Conservation (phyloP, 2,113 vertebrate species). For the Indicator indicator region DNA sequence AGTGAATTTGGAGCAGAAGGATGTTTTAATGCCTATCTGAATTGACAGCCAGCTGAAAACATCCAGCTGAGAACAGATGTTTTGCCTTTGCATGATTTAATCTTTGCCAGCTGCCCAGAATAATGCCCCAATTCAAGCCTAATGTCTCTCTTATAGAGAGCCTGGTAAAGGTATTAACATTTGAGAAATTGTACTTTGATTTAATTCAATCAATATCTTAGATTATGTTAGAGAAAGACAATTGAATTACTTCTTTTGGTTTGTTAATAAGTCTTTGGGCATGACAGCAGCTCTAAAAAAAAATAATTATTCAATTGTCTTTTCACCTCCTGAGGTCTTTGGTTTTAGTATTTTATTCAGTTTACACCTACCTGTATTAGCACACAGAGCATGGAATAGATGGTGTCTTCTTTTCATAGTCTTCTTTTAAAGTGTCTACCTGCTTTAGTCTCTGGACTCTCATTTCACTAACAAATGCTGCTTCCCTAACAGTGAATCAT, state of each 20-base stretch:
- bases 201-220: not conserved
- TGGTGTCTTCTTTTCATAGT: not conserved
- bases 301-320: not conserved
- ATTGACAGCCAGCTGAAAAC: conserved; percentile 1
- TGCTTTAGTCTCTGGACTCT: not conserved
- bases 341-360: not conserved
- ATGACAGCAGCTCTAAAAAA: not conserved
- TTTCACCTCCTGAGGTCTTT: not conserved
- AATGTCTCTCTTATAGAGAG: not conserved
- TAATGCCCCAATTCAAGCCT: not conserved
- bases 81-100: not conserved
- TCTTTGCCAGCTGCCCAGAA: not conserved
- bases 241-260: not conserved
- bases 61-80: not conserved
- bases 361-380: not conserved
- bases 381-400: not conserved
- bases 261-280: not conserved
- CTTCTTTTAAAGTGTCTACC: not conserved
- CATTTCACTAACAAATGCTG: conserved; percentile 23
- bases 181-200: not conserved
- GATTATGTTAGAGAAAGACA: not conserved
- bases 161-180: not conserved
- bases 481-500: not conserved
- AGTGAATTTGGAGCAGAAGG: not conserved
- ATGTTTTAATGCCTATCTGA: not conserved